Conservation (phyloP, 1,140 invertebrate species). For the Platyura marginata region DNA sequence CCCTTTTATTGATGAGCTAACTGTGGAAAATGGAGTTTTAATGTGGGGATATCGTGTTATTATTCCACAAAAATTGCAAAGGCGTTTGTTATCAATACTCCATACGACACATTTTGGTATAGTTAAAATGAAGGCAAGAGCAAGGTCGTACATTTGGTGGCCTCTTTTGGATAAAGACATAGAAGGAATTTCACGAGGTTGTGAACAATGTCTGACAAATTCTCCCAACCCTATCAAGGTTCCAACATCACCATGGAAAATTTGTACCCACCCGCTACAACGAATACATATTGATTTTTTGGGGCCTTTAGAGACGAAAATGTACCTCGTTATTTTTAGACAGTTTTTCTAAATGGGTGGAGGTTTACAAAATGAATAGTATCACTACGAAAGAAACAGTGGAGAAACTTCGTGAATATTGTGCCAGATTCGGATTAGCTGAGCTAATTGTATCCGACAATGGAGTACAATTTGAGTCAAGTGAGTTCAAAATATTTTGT, state of each 20-base stretch:
- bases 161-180: constrained; percentile 24
- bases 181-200: constrained; percentile 7
- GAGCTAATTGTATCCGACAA: too few species aligned
- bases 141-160: constrained; percentile 26
- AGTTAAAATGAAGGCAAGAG: constrained; percentile 23
- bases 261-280: neutral
- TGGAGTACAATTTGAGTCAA: too few species aligned
- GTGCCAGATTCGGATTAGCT: neutral
- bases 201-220: neutral
- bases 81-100: constrained; percentile 15
- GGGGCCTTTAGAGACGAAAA: neutral
- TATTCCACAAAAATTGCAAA: constrained; percentile 11
- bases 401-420: neutral
- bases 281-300: neutral
- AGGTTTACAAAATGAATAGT: neutral
- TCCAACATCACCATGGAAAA: neutral
- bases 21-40: constrained; percentile 9
- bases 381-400: neutral
- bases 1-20: constrained; percentile 4
- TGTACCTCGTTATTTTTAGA: neutral
- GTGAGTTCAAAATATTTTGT: too few species aligned
- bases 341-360: neutral
- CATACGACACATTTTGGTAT: constrained; percentile 25
- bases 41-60: constrained; percentile 8
- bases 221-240: neutral